Conservation (phyloP, 1,140 invertebrate genomes). For the Meloidogyne hapla region DNA sequence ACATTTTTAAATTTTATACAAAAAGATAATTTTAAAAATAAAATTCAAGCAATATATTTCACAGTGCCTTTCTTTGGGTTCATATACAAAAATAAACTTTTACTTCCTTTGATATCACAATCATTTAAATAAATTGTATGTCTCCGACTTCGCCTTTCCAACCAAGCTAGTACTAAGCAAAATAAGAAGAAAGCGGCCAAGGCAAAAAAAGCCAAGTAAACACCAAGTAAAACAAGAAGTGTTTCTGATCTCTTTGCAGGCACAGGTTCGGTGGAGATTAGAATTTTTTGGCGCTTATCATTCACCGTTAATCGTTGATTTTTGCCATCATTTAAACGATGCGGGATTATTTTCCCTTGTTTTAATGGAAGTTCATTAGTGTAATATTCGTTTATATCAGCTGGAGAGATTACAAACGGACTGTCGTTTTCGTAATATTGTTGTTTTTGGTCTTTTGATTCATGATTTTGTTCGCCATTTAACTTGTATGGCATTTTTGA, state of each 20-base stretch:
- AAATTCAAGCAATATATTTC: background rate
- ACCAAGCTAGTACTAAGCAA: conserved; percentile 17
- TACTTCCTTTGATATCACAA: background rate
- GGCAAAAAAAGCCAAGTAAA: conserved; percentile 21
- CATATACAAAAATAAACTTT: conserved; percentile 1
- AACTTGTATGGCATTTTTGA: background rate
- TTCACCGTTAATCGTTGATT: background rate
- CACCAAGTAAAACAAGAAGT: conserved; percentile 20
- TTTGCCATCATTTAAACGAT: background rate
- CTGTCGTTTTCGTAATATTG: background rate
- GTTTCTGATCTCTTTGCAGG: conserved; percentile 11
- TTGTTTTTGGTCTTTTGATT: background rate
- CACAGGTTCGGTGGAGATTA: conserved; percentile 19
- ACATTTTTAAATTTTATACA: background rate
- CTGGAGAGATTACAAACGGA: background rate
- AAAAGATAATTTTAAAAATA: background rate
- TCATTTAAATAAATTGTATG: background rate
- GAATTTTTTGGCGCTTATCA: background rate
- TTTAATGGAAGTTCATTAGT: background rate
- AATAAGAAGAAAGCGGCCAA: conserved; percentile 21
- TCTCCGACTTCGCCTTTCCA: conserved; percentile 17
- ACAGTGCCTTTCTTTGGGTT: background rate
- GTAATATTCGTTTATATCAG: background rate
- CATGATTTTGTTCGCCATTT: background rate
- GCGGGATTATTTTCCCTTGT: background rate